Base-by-base conservation (phyloP, 2,113 vertebrate species). In the Lichenostomus cassidix region DNA sequence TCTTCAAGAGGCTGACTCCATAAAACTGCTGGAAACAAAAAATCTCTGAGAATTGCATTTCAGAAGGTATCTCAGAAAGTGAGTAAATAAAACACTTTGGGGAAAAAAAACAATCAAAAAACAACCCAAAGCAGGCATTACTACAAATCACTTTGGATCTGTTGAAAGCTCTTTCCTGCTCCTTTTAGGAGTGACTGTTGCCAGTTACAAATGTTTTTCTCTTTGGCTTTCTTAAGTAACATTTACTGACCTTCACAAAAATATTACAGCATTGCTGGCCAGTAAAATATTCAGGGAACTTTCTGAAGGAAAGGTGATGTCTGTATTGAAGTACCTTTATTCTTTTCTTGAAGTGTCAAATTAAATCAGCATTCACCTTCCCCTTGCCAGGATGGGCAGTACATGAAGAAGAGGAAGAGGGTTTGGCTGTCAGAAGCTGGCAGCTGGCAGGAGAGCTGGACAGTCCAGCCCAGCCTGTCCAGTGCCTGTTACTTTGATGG, bases 341-440 rank as follows among this genome's bases (percentile, higher is more conserved):
- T 68, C 85, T 93, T 86, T 81, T 83, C 85, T 92, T 89, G 44
- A 35, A 89, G 73, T 89, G 86, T 29, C 68, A 89, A 79, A 96
- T 94, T 95, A 94, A 96, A 93, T 95, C 90, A 90, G 79, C 19
- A 1, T 88, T 93, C 95, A 92, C 93, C 92, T 96, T 94, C 85
- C 58, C n/a, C 47, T 86, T n/a, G 25, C 55, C 69, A 71, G 69
- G 52, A 12, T 53, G 53, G 80, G n/a, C 53, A 75, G 76, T 2
- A 50, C 56, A 15, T 10, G 85, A n/a, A 22, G 60, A 81, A 56
- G 47, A 74, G 37, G 78, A 87, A 91, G 55, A 67, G 14, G 22
- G 7, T 77, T 59, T 85, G 71, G 63, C 49, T 93, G 92, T 87
- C 88, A 94, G 79, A 53, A 85, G 73, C 52, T 88, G 68, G 92